Evolutionary conservation across 2,797 vertebrate species (phyloP), one percentile per base, ranked within the genome.

Genomic region (Rousettus madagascariensis): DNA sequence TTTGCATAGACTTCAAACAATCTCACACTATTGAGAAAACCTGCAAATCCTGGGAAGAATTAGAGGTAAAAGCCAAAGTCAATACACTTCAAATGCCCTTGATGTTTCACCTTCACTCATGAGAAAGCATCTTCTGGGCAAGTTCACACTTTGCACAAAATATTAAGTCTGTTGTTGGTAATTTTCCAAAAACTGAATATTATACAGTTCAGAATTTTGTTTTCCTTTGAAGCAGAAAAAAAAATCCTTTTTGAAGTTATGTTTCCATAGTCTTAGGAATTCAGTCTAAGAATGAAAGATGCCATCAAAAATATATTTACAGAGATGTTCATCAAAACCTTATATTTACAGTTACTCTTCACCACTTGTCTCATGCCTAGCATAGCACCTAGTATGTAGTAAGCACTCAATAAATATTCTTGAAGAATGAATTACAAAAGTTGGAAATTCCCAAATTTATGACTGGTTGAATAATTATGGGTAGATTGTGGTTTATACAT

Each of bases 1-100:
- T 97, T 98, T 97, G 95, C 96, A 98, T 96, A 94, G 84, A 97
- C 95, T 97, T 98, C 97, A 98, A 97, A 98, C 88, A 96, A 80
- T 92, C 92, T 98, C 96, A 97, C 86, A 74, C 95, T 94, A 84
- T 84, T 97, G 88, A 97, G 95, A 97, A 97, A 97, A 95, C 38
- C 84, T 86, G 96, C 92, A 97, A 96, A 96, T 96, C 96, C 97
- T 97, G 89, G 90, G 90, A 97, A 97, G 97, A 97, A 98, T 97
- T 95, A 96, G 88, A 91, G 83, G 79, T 79, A 94, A 88, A 97
- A 97, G 90, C 95, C 90, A 95, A 97, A 97, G 96, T 96, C 96
- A 97, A 97, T 95, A 94, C 41, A 94, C 92, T 96, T 97, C 95
- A 96, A 97, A 96, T 91, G 90, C 65, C 74, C 90, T 74, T 63